Base-by-base conservation (phyloP, 2,888 invertebrate genomes). In the Drepanosiphum platanoidis region DNA sequence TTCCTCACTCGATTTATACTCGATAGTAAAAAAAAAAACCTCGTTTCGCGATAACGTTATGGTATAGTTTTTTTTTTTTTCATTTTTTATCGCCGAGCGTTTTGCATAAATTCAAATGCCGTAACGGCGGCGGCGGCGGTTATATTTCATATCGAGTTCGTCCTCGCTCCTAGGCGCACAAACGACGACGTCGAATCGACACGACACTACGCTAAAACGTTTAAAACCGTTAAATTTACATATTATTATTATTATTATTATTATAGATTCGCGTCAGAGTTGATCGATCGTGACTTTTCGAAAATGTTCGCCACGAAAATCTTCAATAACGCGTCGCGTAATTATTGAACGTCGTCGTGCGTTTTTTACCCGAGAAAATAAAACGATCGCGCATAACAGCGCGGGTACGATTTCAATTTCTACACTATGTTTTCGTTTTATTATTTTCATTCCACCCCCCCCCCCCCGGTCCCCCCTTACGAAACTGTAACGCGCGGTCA, bases 161-260 rank as follows among this genome's bases (percentile, higher is more conserved):
- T 18, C 8, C n/a, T 18, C 27, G 18, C 34, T 58, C 34, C 36
- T 7, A 75, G n/a, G 36, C n/a, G 58, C 58, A 34, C 52, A 75
- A 58, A 58, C n/a, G n/a, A n/a, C n/a, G n/a, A n/a, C n/a, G n/a
- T 27, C 27, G 34, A 61, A 58, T 34, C 32, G 7, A 8, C 11
- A 46, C 13, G 46, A 18, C 64, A 18, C 27, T 75, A n/a, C n/a
- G 15, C n/a, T 75, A 34, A 27, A 75, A 75, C 34, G 22, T 27
- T 58, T 58, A 58, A 36, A 75, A 75, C 58, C n/a, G 52, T 68
- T 32, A 22, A 58, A 39, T 71, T 15, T 71, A 32, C 74, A 30
- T 72, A 39, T 18, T 52, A 52, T 74, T 75, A 36, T n/a, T 58
- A 27, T 58, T 75, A 11, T 75, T n/a, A n/a, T n/a, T n/a, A n/a